Percentiles rank a stretch among this genome's conserved stretches.
Conservation (phyloP, 2,888 invertebrate genomes). For the Herminia tarsipennalis region DNA sequence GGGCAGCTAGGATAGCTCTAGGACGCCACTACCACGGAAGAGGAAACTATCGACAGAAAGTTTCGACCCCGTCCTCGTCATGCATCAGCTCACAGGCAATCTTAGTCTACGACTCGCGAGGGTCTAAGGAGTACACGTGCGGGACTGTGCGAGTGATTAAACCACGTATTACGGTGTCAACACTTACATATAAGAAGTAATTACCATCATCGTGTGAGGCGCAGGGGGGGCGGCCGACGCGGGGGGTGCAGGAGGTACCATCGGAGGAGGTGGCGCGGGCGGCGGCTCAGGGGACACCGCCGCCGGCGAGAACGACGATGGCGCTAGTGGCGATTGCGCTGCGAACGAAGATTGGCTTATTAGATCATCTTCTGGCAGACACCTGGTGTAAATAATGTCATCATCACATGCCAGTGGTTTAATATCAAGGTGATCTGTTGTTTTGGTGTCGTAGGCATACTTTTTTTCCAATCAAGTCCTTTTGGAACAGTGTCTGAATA, state of each 20-base stretch:
- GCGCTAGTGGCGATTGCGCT: constrained; percentile 86
- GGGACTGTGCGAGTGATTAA: constrained; percentile 79
- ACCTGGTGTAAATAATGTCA: too few relatives aligned
- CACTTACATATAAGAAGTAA: constrained; percentile 86
- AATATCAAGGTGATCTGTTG: too few relatives aligned
- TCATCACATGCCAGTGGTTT: too few relatives aligned
- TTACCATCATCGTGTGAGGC: constrained; percentile 86
- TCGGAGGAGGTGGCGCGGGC: constrained; percentile 84
- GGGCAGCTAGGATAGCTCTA: constrained; percentile 59
- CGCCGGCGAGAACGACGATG: constrained; percentile 84
- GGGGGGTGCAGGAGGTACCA: constrained; percentile 68
- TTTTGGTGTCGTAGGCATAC: too few relatives aligned
- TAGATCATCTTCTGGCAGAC: too few relatives aligned
- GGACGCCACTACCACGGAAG: constrained; percentile 55
- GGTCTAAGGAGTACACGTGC: constrained; percentile 64
- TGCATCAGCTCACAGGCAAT: constrained; percentile 67
- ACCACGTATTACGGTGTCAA: constrained; percentile 85
- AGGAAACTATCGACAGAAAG: constrained; percentile 43
- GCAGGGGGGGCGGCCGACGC: constrained; percentile 73
- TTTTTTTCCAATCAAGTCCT: too few relatives aligned
- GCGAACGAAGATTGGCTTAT: too few relatives aligned
- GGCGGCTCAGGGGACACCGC: constrained; percentile 87
- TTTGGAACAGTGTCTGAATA: too few relatives aligned
- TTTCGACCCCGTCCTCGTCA: constrained; percentile 42
- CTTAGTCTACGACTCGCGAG: constrained; percentile 46